These are phyloP conservation scores for Ceratosolen solmsi DNA, from an alignment of 1,140 invertebrate species.

Conservation along the genomic window DNA sequence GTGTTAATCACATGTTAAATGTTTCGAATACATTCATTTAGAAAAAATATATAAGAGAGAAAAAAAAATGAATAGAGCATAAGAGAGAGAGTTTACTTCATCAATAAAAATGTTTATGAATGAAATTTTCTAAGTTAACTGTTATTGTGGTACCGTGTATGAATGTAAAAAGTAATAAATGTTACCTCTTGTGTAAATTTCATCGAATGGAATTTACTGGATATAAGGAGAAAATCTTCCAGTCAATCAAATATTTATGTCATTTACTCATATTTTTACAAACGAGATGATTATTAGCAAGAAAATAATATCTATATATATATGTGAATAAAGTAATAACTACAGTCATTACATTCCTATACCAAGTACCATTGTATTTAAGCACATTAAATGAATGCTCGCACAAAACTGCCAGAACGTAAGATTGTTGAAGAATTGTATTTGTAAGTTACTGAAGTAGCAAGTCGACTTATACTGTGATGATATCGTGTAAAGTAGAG, in stretches of 20 bases:
- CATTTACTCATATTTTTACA: constrained; percentile 44
- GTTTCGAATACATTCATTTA: too few species aligned
- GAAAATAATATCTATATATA: constrained; percentile 44
- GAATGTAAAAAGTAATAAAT: constrained; percentile 45
- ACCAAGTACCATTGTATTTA: constrained; percentile 45
- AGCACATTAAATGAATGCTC: constrained; percentile 42
- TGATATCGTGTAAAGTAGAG: constrained; percentile 26
- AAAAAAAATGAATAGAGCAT: neutral
- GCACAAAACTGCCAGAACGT: constrained; percentile 42
- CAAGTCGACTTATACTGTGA: constrained; percentile 42
- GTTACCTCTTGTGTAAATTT: constrained; percentile 43
- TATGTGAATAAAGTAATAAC: constrained; percentile 37
- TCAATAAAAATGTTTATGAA: constrained; percentile 59
- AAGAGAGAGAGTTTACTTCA: constrained; percentile 61
- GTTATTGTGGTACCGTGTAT: constrained; percentile 56
- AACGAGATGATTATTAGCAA: constrained; percentile 14
- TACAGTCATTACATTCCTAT: constrained; percentile 50
- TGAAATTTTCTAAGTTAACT: constrained; percentile 63
- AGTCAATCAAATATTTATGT: constrained; percentile 49
- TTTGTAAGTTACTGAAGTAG: constrained; percentile 20
- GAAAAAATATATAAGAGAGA: too few species aligned
- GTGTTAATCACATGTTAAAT: too few species aligned
- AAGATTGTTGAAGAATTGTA: constrained; percentile 44
- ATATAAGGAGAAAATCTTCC: constrained; percentile 40
- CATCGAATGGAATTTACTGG: constrained; percentile 31